These are phyloP conservation scores for Bryconaethiops microstoma DNA, from an alignment of 2,797 vertebrate genomes.

Conservation along the genomic window DNA sequence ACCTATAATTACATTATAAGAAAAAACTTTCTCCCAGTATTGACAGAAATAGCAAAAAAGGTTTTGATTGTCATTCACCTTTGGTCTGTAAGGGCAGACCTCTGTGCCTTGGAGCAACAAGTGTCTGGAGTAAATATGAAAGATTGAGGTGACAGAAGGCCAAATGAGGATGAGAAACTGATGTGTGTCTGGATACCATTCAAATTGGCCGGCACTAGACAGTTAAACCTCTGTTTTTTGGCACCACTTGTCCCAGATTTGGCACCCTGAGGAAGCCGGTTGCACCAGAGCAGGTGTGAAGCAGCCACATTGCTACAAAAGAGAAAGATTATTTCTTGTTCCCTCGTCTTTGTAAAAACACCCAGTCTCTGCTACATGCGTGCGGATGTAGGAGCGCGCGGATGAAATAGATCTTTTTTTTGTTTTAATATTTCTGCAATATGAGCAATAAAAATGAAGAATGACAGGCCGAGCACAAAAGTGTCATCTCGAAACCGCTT, in stretches of 20 bases:
- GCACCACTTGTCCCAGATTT: slow-evolving; percentile 9
- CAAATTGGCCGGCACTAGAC: slow-evolving; percentile 32
- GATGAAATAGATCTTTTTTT: neutral
- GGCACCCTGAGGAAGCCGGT: slow-evolving; percentile 24
- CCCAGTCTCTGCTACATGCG: slow-evolving; percentile 9
- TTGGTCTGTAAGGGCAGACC: neutral
- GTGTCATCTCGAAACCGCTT: neutral
- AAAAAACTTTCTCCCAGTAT: too few relatives aligned
- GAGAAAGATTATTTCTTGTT: slow-evolving; percentile 33
- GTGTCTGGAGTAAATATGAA: neutral
- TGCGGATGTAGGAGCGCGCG: neutral
- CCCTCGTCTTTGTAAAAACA: neutral
- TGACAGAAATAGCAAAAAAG: too few relatives aligned
- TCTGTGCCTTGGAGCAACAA: neutral
- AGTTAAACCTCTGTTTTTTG: slow-evolving; percentile 33
- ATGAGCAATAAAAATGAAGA: slow-evolving; percentile 27
- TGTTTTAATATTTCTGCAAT: neutral
- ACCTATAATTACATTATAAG: too few relatives aligned
- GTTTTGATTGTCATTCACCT: neutral
- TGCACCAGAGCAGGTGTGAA: slow-evolving; percentile 37
- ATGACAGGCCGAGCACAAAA: neutral
- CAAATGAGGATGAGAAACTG: slow-evolving; percentile 1
- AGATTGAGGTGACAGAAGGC: neutral
- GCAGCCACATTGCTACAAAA: slow-evolving; percentile 8
- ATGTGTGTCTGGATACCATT: neutral